Evolutionary conservation across 2,113 vertebrate genomes (phyloP).

Genomic region (Euleptes europaea): DNA sequence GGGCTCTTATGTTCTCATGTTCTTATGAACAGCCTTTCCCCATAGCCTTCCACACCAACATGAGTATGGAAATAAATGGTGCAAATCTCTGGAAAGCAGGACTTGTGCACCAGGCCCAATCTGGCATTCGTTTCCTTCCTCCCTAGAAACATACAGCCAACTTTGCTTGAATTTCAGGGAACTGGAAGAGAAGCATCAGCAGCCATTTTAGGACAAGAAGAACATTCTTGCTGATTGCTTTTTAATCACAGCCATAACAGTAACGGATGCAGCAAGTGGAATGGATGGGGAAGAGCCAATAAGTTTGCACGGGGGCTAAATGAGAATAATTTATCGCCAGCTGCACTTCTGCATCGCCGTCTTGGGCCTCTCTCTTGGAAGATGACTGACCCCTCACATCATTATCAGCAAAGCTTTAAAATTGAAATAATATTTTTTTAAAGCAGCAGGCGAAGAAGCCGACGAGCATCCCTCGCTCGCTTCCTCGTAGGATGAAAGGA

Average conservation of each 20-base stretch:
- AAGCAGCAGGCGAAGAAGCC: background rate
- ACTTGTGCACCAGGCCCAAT: background rate
- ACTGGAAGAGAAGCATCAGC: conserved; percentile 27
- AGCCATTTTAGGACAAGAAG: conserved; percentile 43
- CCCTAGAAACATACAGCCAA: background rate
- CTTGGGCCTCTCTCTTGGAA: background rate
- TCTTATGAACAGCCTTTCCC: background rate
- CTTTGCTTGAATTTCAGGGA: conserved; percentile 5
- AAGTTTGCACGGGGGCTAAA: conserved; percentile 11
- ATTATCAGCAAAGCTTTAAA: background rate
- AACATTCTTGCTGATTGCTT: conserved; percentile 57
- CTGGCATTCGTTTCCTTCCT: background rate
- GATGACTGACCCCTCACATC: background rate
- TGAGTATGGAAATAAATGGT: no score
- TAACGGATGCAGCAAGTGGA: conserved; percentile 40
- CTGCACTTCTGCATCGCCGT: background rate
- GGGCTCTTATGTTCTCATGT: no score
- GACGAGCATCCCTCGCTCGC: background rate
- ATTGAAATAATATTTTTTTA: background rate
- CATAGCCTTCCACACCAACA: no score
- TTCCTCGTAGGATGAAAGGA: background rate
- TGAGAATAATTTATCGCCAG: conserved; percentile 39
- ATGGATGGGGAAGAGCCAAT: conserved; percentile 38
- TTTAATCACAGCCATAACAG: conserved; percentile 62
- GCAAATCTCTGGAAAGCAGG: background rate